Conservation (phyloP, 2,888 invertebrate genomes). For the Netelia melanura region DNA sequence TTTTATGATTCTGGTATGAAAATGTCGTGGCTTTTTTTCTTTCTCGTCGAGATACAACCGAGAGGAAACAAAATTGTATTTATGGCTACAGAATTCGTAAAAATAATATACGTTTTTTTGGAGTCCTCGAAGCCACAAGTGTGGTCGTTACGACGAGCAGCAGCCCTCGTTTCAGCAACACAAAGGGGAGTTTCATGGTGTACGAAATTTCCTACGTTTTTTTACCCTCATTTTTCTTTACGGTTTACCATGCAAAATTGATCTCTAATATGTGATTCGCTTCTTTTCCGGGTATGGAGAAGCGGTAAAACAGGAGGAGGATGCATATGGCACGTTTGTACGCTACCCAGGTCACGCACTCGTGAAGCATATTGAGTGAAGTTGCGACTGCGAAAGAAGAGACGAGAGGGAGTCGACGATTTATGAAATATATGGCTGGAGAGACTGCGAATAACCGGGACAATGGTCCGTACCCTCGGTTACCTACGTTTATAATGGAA, state of each 20-base stretch:
- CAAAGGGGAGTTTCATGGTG: constrained; percentile 14
- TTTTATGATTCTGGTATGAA: too few species aligned
- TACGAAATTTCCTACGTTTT: constrained; percentile 48
- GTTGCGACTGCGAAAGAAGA: constrained; percentile 52
- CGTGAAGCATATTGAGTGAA: constrained; percentile 64
- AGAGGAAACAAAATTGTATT: constrained; percentile 6
- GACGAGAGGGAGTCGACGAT: constrained; percentile 55
- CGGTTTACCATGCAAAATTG: constrained; percentile 71
- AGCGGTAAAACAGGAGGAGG: constrained; percentile 54
- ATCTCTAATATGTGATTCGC: constrained; percentile 65
- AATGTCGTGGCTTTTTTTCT: background rate
- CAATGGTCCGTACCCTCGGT: constrained; percentile 35
- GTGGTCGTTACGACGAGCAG: constrained; percentile 17
- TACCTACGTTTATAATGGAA: constrained; percentile 42
- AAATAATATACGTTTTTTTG: constrained; percentile 27
- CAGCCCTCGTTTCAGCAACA: constrained; percentile 51
- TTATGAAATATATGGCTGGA: constrained; percentile 51
- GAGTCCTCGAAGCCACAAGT: constrained; percentile 32
- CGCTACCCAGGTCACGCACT: constrained; percentile 50
- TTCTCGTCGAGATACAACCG: background rate
- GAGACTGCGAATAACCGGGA: constrained; percentile 48
- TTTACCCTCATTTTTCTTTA: constrained; percentile 53
- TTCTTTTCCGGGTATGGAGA: constrained; percentile 44
- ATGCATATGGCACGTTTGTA: constrained; percentile 53
- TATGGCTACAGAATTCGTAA: background rate